These are phyloP conservation scores for Phyto melanocephala DNA, from an alignment of 2,888 invertebrate genomes.

Conservation along the genomic window DNA sequence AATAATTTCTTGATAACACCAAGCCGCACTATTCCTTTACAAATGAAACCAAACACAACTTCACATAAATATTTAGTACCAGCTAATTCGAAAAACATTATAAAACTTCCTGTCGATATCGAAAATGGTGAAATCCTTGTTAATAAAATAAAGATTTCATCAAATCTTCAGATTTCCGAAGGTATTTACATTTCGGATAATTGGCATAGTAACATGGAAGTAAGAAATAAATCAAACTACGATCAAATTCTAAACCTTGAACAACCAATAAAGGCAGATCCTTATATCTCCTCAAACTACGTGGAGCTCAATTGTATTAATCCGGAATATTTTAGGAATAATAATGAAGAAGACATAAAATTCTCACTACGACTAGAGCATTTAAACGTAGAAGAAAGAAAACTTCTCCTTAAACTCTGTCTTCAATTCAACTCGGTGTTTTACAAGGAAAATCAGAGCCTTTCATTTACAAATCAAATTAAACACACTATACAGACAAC, in stretches of 20 bases:
- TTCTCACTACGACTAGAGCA: background rate
- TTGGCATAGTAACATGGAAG: slow-evolving; percentile 4
- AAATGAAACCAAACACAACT: slow-evolving; percentile 10
- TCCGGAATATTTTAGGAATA: background rate
- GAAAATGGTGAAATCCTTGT: too few species aligned
- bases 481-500: background rate
- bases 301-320: slow-evolving; percentile 7
- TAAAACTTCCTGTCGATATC: slow-evolving; percentile 2
- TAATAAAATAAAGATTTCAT: too few species aligned
- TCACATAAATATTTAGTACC: background rate
- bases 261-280: slow-evolving; percentile 6
- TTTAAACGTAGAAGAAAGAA: background rate
- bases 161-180: too few species aligned
- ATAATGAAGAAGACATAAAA: background rate
- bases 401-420: background rate
- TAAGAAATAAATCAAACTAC: slow-evolving; percentile 1
- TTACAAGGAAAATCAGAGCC: background rate
- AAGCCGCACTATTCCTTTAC: slow-evolving; percentile 4
- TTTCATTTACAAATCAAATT: background rate
- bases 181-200: background rate
- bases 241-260: background rate
- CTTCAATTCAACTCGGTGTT: background rate
- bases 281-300: background rate
- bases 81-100: background rate
- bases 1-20: background rate